Base-by-base conservation (phyloP, 2,113 vertebrate species). In the Misgurnus mizolepis region DNA sequence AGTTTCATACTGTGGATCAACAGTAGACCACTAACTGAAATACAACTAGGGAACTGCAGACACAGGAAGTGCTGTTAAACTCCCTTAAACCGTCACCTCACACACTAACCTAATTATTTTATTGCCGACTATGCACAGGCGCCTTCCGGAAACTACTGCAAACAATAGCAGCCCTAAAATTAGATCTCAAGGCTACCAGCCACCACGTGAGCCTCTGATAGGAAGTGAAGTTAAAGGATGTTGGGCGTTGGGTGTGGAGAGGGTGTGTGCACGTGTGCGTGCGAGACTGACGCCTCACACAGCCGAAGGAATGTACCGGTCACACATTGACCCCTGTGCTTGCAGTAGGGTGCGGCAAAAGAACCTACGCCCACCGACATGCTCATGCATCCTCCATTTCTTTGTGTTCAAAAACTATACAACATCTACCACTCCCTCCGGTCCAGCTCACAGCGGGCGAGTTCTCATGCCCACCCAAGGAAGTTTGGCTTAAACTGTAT, bases 91-190 rank as follows among this genome's bases (percentile, higher is more conserved):
- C 39, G 73, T 22, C 72, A 60, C 71, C 77, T 84, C 71, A 67
- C 78, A 79, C 58, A 83, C 78, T 87, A 84, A 85, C 82, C 80
- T 86, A 80, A 87, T 87, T 86, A 85, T 83, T 85, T 85, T 86
- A 78, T 74, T 56, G 67, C 78, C 34, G 50, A 71, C 73, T 77
- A 61, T 80, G 70, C 74, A 56, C 64, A 80, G 73, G 47, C 75
- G 75, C 76, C 67, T 80, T 60, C 74, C 67, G 72, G 86, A 84
- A 85, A 66, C 64, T 68, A 60, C 47, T 56, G 53, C 53, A 82
- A 85, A 89, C 85, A 86, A 86, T 88, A 78, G 85, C 82, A 27
- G 6, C 82, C 75, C 87, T 89, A 86, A 89, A 89, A 84, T 86
- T 87, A 86, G 85, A 78, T 56, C 81, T 87, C 87, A 89, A 88